Base-by-base conservation (phyloP, 2,113 vertebrate species). In the Gobius niger region DNA sequence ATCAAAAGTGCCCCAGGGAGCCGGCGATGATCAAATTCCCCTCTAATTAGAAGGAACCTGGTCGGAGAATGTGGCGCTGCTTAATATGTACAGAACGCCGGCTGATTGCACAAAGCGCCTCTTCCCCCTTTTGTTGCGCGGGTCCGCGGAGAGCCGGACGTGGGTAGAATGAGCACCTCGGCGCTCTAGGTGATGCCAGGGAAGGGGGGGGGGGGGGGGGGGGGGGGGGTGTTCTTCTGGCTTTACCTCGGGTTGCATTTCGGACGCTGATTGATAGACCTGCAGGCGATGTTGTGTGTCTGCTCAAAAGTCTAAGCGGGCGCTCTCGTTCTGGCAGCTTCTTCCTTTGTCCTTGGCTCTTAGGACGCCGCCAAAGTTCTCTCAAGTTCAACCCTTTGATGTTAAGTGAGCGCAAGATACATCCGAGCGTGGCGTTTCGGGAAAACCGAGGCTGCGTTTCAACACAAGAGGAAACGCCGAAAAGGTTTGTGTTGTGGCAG, bases 21-120 rank as follows among this genome's bases (percentile, higher is more conserved):
- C 84, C 71, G 81, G 70, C 66, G 51, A 63, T 84, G 91, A 93
- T 93, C 90, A 92, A 88, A 91, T 87, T 85, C 74, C 74, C 68
- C 80, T 75, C 91, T 92, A 91, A 93, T 92, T 92, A 91, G 92
- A 92, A 89, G 69, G 82, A 92, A 91, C 87, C 76, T 78, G 81
- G 73, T 75, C 74, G 82, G 81, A 87, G 86, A 84, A 72, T 76
- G 76, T 73, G 79, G 65, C 57, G 61, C 84, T 89, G 85, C 87
- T 93, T 92, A 91, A 91, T 90, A 92, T 93, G 91, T 88, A 82
- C 86, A 51, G 85, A 89, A 72, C 56, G 77, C 18, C 24, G 4
- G 66, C 76, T 42, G 81, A 83, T 83, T 77, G 84, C 85, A 91
- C 87, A 88, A 87, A 86, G 83, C 75, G 68, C 83, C 5, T 34